A percentile compares a stretch with the other conserved stretches of the same genome.
phyloP scores from a whole-genome alignment of 2,113 vertebrate genomes.

The Strix aluco region DNA sequence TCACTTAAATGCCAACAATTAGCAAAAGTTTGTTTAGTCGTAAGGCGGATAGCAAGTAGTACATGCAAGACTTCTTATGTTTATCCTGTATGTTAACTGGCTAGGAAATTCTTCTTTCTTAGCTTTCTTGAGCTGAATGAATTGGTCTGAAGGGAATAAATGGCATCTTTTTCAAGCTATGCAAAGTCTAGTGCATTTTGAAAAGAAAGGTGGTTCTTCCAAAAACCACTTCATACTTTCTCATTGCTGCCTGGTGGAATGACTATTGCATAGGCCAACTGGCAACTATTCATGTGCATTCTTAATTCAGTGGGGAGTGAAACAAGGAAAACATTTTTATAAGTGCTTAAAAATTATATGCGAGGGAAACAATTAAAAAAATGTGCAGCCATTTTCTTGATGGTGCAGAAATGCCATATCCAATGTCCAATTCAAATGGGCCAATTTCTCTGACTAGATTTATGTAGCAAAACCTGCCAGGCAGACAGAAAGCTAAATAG shows the following conservation, averaged over 20 bases:
- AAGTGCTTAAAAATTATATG: conserved; percentile 73
- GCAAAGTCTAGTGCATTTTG: background rate
- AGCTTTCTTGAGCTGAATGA: conserved; percentile 28
- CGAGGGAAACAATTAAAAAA: conserved; percentile 73
- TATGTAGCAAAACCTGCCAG: conserved; percentile 57
- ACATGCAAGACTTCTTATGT: background rate
- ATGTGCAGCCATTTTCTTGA: conserved; percentile 65
- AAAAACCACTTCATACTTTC: conserved; percentile 65
- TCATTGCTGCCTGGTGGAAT: conserved; percentile 59
- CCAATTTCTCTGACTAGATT: conserved; percentile 63
- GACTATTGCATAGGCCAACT: conserved; percentile 61
- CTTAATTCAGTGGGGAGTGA: conserved; percentile 68
- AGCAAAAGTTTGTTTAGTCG: conserved; percentile 2
- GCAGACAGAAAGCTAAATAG: conserved; percentile 68
- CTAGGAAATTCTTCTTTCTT: conserved; percentile 42
- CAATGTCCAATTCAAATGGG: conserved; percentile 51
- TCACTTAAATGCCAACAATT: background rate
- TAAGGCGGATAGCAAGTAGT: background rate
- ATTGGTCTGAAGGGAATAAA: conserved; percentile 58
- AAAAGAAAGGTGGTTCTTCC: conserved; percentile 39
- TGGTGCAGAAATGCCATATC: conserved; percentile 61
- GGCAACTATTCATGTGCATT: conserved; percentile 59
- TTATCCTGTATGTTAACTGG: background rate
- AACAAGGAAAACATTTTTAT: conserved; percentile 76
- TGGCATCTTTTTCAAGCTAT: conserved; percentile 48